phyloP scores from a whole-genome alignment of 2,797 vertebrate species.

The Leucoraja ocellata region DNA sequence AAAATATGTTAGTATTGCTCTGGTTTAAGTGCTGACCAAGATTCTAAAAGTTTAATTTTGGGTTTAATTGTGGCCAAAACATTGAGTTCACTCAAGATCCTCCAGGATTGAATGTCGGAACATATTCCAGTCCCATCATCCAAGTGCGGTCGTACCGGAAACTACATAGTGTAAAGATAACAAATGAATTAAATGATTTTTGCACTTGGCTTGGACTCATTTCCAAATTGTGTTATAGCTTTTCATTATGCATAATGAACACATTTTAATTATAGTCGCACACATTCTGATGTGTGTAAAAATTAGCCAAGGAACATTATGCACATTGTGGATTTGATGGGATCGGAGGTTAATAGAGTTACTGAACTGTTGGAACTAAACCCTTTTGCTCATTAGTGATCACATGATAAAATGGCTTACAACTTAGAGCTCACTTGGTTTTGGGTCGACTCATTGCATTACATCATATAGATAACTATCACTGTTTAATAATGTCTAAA shows the following conservation, averaged over 20 bases:
- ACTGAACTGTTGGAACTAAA: slow-evolving; percentile 36
- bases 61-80: no score
- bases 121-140: neutral
- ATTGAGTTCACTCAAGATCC: neutral
- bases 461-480: neutral
- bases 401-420: slow-evolving; percentile 21
- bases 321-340: slow-evolving; percentile 37
- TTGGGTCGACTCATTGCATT: neutral
- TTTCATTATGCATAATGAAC: slow-evolving; percentile 39
- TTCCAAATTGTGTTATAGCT: slow-evolving; percentile 36
- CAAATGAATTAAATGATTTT: slow-evolving; percentile 37
- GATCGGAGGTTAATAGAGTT: slow-evolving; percentile 39
- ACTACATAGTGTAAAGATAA: slow-evolving; percentile 19
- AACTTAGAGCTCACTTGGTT: neutral
- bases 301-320: slow-evolving; percentile 38
- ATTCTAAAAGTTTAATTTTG: neutral
- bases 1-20: neutral
- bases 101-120: neutral
- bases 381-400: slow-evolving; percentile 38
- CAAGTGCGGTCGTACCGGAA: no score
- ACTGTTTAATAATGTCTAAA: neutral
- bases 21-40: neutral
- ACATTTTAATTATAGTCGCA: slow-evolving; percentile 39
- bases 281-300: slow-evolving; percentile 38
- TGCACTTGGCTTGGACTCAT: slow-evolving; percentile 34